Percentiles rank a stretch among this genome's conserved stretches.
Conservation (phyloP, 2,113 vertebrate genomes). For the Irena cyanogastra region DNA sequence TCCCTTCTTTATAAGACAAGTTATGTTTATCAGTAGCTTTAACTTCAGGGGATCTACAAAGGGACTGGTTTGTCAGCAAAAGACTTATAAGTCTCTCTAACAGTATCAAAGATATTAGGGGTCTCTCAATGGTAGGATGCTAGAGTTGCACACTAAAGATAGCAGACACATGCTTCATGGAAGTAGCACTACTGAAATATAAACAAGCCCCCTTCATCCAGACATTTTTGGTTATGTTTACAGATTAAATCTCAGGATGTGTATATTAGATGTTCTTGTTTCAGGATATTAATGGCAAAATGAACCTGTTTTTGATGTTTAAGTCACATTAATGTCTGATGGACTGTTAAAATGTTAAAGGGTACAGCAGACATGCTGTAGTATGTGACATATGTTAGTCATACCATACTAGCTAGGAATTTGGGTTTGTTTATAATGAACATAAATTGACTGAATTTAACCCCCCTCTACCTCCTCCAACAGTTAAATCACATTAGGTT, state of each 20-base stretch:
- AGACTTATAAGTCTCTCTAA: slow-evolving; percentile 53
- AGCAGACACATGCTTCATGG: slow-evolving; percentile 60
- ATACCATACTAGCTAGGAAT: slow-evolving; percentile 67
- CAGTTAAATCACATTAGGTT: slow-evolving; percentile 62
- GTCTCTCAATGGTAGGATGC: slow-evolving; percentile 24
- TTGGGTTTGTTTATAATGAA: slow-evolving; percentile 70
- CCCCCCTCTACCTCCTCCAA: slow-evolving; percentile 32
- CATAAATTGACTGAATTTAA: slow-evolving; percentile 66
- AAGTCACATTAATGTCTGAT: slow-evolving; percentile 77
- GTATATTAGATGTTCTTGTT: slow-evolving; percentile 75
- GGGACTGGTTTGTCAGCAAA: slow-evolving; percentile 62
- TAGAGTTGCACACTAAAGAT: slow-evolving; percentile 59
- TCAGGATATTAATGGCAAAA: slow-evolving; percentile 75
- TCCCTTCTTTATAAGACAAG: slow-evolving; percentile 41
- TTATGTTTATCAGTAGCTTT: slow-evolving; percentile 58
- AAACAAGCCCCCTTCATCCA: slow-evolving; percentile 70
- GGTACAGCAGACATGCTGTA: slow-evolving; percentile 60
- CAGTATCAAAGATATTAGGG: slow-evolving; percentile 31
- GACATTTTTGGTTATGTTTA: slow-evolving; percentile 76
- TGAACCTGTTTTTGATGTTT: slow-evolving; percentile 76
- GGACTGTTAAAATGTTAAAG: slow-evolving; percentile 74
- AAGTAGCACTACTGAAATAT: slow-evolving; percentile 71
- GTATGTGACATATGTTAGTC: slow-evolving; percentile 57
- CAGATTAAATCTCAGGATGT: slow-evolving; percentile 80
- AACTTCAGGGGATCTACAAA: slow-evolving; percentile 62